Conservation (phyloP, 2,113 vertebrate genomes). For the Burhinus oedicnemus region DNA sequence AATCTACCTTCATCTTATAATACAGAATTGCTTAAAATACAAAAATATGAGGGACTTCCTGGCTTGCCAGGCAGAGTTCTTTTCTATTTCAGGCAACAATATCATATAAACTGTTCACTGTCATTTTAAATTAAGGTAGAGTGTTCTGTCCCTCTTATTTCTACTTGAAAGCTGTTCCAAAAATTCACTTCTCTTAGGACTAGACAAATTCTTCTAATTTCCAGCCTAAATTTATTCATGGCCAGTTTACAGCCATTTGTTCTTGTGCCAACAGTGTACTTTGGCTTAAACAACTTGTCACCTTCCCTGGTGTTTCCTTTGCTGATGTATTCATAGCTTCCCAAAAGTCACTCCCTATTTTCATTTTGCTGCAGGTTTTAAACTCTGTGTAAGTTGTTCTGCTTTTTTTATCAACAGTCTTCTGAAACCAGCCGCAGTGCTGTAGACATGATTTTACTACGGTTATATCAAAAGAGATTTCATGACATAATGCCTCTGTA, state of each 20-base stretch:
- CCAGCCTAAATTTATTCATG: slow-evolving; percentile 28
- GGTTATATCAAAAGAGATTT: not conserved
- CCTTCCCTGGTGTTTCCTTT: not conserved
- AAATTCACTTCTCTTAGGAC: not conserved
- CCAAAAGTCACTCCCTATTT: not conserved
- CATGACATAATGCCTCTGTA: not conserved
- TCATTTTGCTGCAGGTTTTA: not conserved
- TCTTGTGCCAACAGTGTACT: slow-evolving; percentile 33
- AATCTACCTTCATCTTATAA: not conserved
- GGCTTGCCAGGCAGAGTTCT: not conserved
- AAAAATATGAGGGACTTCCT: not conserved
- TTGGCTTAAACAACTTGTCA: not conserved
- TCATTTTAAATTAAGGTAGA: not conserved
- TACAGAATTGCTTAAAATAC: not conserved
- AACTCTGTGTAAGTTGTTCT: not conserved
- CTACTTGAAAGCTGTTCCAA: slow-evolving; percentile 27
- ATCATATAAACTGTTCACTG: not conserved
- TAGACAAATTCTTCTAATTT: slow-evolving; percentile 12
- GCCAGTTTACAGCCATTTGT: slow-evolving; percentile 26
- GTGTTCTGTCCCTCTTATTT: not conserved
- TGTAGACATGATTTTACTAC: not conserved
- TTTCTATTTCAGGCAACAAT: slow-evolving; percentile 22
- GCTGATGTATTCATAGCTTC: not conserved
- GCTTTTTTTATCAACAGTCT: not conserved
- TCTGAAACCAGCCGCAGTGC: not conserved